phyloP scores from a whole-genome alignment of 37 sponge, comb jelly and placozoan species.

The Theonella swinhoei region DNA sequence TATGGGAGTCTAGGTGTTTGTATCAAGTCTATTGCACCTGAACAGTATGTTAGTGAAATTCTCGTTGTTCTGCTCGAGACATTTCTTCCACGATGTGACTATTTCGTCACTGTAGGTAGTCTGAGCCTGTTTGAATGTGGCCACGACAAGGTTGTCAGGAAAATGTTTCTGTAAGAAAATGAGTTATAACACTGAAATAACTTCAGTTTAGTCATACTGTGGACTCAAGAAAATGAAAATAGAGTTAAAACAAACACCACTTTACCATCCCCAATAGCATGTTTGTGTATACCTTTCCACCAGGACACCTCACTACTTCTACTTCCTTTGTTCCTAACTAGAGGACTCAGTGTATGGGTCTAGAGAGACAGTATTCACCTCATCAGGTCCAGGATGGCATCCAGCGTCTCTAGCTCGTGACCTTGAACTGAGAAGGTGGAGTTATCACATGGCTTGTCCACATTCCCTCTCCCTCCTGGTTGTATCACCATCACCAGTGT shows the following conservation, averaged over 20 bases:
- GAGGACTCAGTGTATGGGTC: not conserved
- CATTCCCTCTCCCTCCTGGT: slow-evolving; percentile 57
- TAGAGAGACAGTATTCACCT: slow-evolving; percentile 27
- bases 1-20: not conserved
- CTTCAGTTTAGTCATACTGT: too few relatives aligned
- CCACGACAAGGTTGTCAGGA: slow-evolving; percentile 84
- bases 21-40: not conserved
- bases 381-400: slow-evolving; percentile 72
- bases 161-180: slow-evolving; percentile 70
- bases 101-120: slow-evolving; percentile 5
- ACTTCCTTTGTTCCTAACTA: not conserved
- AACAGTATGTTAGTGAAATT: slow-evolving; percentile 15
- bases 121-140: slow-evolving; percentile 61
- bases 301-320: not conserved
- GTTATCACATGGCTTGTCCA: slow-evolving; percentile 37
- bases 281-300: not conserved
- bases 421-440: not conserved
- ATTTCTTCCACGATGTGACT: slow-evolving; percentile 22
- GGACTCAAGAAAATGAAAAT: too few relatives aligned
- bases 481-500: slow-evolving; percentile 77
- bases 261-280: too few relatives aligned
- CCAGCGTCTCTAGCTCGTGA: slow-evolving; percentile 49
- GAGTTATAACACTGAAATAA: too few relatives aligned
- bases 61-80: slow-evolving; percentile 26
- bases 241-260: too few relatives aligned